Evolutionary conservation across 2,113 vertebrate genomes (phyloP), one percentile per base, ranked within the genome.

Genomic region (Tachycineta bicolor): DNA sequence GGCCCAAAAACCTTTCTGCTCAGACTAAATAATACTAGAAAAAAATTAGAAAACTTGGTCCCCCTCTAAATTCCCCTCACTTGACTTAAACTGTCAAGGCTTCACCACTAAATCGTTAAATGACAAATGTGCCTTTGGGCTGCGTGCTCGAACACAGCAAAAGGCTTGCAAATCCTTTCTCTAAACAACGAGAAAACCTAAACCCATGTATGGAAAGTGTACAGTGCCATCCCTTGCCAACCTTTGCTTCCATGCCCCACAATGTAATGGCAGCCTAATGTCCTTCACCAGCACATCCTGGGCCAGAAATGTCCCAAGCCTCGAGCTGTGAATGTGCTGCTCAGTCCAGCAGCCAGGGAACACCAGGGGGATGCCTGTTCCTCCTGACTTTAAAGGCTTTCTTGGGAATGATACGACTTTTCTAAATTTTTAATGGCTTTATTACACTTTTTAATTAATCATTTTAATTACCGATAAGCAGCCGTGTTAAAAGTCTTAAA

Each of bases 21-120:
- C 77, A 83, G 86, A 96, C 86, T 95, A 94, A 95, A 92, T 89
- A 95, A 71, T 67, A 77, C 16, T 22, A 8, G 6, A 49, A 83
- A 83, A 83, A 74, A 73, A 50, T 9, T 14, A 55, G 52, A 83
- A 81, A 78, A 56, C 76, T 82, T 87, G 89, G 83, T 93, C 56
- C 64, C 90, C 39, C 71, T 87, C 67, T 70, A 89, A 88, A 67
- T 29, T 89, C 80, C 50, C 64, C 83, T 74, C 52, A 71, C 71
- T 41, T 68, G 47, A 87, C 56, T 84, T 80, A 70, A 93, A 52
- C 60, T 81, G 83, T 92, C 93, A 75, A 44, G 64, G 39, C 52
- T 90, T 78, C 52, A 59, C 14, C 15, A 10, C 41, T 63, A 47
- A 80, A 89, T 55, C 0, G 0, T 56, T 74, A 67, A 37, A 56